These are phyloP conservation scores for Ciconia maguari DNA, from an alignment of 2,113 vertebrate species.

Conservation along the genomic window DNA sequence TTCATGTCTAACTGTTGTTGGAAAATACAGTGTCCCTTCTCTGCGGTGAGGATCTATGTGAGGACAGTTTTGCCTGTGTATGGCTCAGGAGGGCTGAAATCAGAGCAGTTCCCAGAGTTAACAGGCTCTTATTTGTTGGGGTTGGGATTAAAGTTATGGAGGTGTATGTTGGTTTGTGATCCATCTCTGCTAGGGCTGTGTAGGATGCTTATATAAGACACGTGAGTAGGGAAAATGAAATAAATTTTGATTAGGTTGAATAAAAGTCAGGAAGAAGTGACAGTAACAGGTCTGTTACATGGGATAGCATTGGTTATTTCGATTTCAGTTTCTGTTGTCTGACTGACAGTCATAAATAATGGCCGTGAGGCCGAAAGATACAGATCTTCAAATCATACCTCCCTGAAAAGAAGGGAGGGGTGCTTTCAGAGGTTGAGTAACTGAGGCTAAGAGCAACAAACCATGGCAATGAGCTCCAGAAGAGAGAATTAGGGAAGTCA, in stretches of 20 bases:
- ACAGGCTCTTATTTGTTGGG: not conserved
- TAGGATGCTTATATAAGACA: not conserved
- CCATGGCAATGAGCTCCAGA: not conserved
- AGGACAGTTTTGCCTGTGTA: not conserved
- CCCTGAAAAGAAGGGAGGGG: not conserved
- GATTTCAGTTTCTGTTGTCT: not conserved
- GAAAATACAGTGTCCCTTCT: not conserved
- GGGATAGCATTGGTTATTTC: not conserved
- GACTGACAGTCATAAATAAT: not conserved
- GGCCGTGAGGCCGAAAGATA: not conserved
- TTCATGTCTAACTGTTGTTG: not conserved
- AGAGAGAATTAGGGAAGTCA: not conserved
- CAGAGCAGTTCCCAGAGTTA: not conserved
- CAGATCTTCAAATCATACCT: not conserved
- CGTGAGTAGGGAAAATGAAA: not conserved
- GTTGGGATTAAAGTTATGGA: not conserved
- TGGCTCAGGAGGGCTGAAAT: not conserved
- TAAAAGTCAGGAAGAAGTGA: not conserved
- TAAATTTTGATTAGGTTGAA: not conserved
- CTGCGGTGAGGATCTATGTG: not conserved
- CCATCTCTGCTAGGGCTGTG: not conserved
- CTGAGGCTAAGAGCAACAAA: not conserved
- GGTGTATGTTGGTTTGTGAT: not conserved
- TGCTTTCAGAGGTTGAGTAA: not conserved
- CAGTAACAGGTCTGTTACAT: not conserved